Evolutionary conservation across 2,888 invertebrate genomes (phyloP), one percentile per base, ranked within the genome.

Genomic region (Chorisops tibialis): DNA sequence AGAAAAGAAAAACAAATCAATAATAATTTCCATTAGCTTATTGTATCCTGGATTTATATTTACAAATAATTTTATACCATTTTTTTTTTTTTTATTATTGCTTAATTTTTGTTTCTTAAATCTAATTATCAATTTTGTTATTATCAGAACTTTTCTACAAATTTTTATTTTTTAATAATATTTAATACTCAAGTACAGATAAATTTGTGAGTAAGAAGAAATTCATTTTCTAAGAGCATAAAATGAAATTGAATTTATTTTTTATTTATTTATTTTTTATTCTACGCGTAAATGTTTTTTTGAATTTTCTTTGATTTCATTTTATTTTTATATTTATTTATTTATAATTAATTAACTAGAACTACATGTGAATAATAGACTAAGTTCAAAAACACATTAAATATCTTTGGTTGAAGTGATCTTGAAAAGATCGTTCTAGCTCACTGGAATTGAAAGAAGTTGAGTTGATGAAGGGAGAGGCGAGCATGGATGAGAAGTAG

Each of bases 321-420:
- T 48, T 49, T 49, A 49, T 49, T 49, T 12, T 49, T 49, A 48
- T n/a, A 49, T 49, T 49, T 49, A 4, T 19, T 30, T 49, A 22
- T 11, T 24, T 30, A 22, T 49, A n/a, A 12, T 24, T 30, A 21
- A 5, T 52, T 52, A 52, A 21, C 48, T n/a, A 19, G n/a, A 48
- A 6, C 12, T 18, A 47, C 18, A 21, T 43, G 21, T 47, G 47
- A 47, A 9, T 30, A 30, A 30, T 30, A 30, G 30, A 9, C 30
- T 30, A 30, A 30, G 30, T 30, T 16, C 16, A 30, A 30, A 61
- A 58, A 63, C 61, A 51, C 50, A 58, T 49, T 63, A 41, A 50
- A 58, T 63, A 61, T 63, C 63, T 63, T 63, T 63, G 63, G 63
- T 61, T 61, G 38, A n/a, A 61, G 45, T 61, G 56, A 56, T 56